Evolutionary conservation across 2,113 vertebrate species (phyloP), one percentile per base, ranked within the genome.

Genomic region (Todiramphus saurophagus): DNA sequence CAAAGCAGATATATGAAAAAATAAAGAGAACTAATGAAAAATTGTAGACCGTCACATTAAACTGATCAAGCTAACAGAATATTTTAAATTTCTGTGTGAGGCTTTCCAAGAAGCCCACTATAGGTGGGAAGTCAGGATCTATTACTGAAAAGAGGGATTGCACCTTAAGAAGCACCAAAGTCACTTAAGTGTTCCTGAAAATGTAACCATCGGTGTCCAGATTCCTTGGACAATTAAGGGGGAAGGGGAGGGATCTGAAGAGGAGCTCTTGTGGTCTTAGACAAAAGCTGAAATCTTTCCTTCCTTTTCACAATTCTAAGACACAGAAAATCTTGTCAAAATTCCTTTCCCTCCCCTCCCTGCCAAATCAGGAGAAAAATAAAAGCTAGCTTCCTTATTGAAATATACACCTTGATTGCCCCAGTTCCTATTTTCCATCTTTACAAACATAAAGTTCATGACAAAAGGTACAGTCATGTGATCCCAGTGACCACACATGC

Each of bases 221-320:
- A 81, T 59, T 62, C 50, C 72, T 75, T 43, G 25, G 35, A 60
- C 35, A 91, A 24, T 16, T 53, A 60, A 50, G 3, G 19, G 33
- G 8, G 15, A 48, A 16, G 4, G 23, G 28, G 9, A 78, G 18
- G 30, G n/a, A 19, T 33, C 41, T 69, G 59, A 89, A 53, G 41
- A 89, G 55, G 53, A 58, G 33, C 68, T 83, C 39, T 25, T 51
- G 16, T 5, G 78, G 64, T 27, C 37, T 59, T 3, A 75, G 74
- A 60, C 62, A 94, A 87, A 87, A 90, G 66, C 85, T 94, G 19
- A 6, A 48, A 44, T 75, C 81, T 68, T 30, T 53, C 60, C 24
- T 72, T 58, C n/a, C 39, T 68, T 56, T 60, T 75, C 66, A 81
- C 16, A 46, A 7, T 43, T 86, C 44, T 17, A 41, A 25, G 41